Percentiles rank a stretch among this genome's conserved stretches.
Evolutionary conservation across 2,797 vertebrate genomes (phyloP).

Genomic region (Loris lydekkerianus): DNA sequence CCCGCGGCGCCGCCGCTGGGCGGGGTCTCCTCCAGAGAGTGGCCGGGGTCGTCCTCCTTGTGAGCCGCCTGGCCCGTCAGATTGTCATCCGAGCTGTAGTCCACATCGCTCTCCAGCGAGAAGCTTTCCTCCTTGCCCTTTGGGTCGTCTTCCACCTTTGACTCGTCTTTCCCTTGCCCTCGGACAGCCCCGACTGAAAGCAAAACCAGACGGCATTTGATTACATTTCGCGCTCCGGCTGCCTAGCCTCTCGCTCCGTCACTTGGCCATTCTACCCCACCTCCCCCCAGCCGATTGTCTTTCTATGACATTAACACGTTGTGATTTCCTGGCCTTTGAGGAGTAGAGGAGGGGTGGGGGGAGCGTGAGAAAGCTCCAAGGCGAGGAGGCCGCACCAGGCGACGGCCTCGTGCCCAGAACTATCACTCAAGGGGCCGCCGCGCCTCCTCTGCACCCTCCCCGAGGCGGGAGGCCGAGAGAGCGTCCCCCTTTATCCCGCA

Average conservation of each 20-base stretch:
- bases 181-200: constrained; percentile 88
- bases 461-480: not conserved
- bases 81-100: constrained; percentile 99
- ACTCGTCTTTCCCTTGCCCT: constrained; percentile 92
- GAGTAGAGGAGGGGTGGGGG: not conserved
- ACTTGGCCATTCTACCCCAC: not conserved
- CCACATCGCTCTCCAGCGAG: constrained; percentile 98
- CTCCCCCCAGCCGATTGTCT: constrained; percentile 57
- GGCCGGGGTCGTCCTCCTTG: constrained; percentile 93
- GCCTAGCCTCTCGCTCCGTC: constrained; percentile 36
- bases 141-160: constrained; percentile 93
- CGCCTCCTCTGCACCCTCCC: not conserved
- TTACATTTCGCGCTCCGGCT: constrained; percentile 51
- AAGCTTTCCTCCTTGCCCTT: constrained; percentile 95
- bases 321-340: constrained; percentile 80
- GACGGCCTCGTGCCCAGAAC: constrained; percentile 69
- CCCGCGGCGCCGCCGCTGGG: constrained; percentile 85
- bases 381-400: constrained; percentile 43
- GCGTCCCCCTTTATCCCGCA: constrained; percentile 33
- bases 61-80: constrained; percentile 89
- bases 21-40: constrained; percentile 88
- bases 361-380: constrained; percentile 79
- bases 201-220: constrained; percentile 83
- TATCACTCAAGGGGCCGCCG: constrained; percentile 64
- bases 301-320: constrained; percentile 79